phyloP scores from a whole-genome alignment of 53 echinoderm and acorn worm species.

The Holothuria leucospilota region DNA sequence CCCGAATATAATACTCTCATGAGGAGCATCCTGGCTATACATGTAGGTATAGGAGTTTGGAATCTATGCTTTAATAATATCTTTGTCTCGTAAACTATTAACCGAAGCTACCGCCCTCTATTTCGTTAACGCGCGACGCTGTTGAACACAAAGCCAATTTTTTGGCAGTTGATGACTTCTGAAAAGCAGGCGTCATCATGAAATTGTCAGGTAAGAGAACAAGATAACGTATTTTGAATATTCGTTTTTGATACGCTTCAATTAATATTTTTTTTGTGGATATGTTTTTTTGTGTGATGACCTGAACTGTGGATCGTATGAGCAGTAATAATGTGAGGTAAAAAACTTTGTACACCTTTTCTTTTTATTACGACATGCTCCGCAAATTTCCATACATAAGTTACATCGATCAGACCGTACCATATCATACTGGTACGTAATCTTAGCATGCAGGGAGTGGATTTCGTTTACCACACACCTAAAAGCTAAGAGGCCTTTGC shows the following conservation, averaged over 20 bases:
- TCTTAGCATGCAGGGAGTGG: too few species aligned
- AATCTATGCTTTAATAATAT: too few species aligned
- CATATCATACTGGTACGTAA: too few species aligned
- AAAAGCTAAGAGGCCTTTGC: too few species aligned
- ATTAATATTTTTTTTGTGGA: background rate
- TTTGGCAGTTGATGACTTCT: conserved; percentile 41
- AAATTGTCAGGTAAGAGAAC: conserved; percentile 78
- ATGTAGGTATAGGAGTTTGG: too few species aligned
- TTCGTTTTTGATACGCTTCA: background rate
- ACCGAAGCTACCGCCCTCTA: conserved; percentile 40
- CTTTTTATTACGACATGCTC: background rate
- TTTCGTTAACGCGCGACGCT: conserved; percentile 47
- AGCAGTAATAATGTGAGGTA: background rate
- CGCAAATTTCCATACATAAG: background rate
- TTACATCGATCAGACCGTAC: conserved; percentile 38
- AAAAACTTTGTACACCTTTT: background rate
- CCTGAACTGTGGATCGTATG: background rate
- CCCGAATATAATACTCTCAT: too few species aligned
- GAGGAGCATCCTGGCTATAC: too few species aligned
- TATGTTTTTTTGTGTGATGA: background rate
- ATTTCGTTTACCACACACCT: too few species aligned
- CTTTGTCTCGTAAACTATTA: background rate
- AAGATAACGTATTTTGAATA: too few species aligned
- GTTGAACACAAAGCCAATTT: conserved; percentile 24
- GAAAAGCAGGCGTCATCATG: conserved; percentile 72